phyloP scores from a whole-genome alignment of 2,888 invertebrate genomes.

The Aspidiotus rigidus region DNA sequence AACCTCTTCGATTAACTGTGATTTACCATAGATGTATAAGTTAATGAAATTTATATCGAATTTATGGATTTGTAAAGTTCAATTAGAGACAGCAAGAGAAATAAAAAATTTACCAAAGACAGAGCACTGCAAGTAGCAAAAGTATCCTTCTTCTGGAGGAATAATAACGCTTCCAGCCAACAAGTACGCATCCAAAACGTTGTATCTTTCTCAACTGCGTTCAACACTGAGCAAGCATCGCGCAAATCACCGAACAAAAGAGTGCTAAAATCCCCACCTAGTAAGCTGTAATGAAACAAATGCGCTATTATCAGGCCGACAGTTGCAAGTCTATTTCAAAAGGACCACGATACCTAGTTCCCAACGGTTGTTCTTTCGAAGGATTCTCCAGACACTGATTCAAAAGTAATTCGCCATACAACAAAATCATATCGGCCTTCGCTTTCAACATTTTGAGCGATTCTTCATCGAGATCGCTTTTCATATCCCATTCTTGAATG shows the following conservation, averaged over 20 bases:
- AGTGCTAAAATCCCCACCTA: constrained; percentile 38
- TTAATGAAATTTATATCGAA: not conserved
- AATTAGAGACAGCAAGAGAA: not conserved
- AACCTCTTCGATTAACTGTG: constrained; percentile 20
- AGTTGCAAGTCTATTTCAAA: not conserved
- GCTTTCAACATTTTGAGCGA: constrained; percentile 18
- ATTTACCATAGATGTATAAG: not conserved
- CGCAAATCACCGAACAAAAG: constrained; percentile 37
- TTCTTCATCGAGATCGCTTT: constrained; percentile 1
- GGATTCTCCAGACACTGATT: constrained; percentile 31
- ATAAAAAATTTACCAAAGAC: constrained; percentile 26
- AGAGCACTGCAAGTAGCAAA: constrained; percentile 34
- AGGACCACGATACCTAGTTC: constrained; percentile 24
- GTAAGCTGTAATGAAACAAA: constrained; percentile 35
- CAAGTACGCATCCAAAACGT: constrained; percentile 37
- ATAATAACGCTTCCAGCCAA: constrained; percentile 39
- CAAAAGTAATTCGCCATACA: constrained; percentile 34
- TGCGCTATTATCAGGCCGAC: not conserved
- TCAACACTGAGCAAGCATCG: constrained; percentile 32
- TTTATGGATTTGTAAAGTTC: not conserved
- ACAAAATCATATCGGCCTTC: constrained; percentile 27
- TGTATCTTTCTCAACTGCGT: constrained; percentile 34
- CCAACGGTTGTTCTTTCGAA: constrained; percentile 22
- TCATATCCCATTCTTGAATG: not conserved
- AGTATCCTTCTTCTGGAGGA: constrained; percentile 38